A percentile compares a stretch with the other conserved stretches of the same genome.
These are phyloP conservation scores for Pteromalus puparum DNA, from an alignment of 1,140 invertebrate genomes.

Conservation along the genomic window DNA sequence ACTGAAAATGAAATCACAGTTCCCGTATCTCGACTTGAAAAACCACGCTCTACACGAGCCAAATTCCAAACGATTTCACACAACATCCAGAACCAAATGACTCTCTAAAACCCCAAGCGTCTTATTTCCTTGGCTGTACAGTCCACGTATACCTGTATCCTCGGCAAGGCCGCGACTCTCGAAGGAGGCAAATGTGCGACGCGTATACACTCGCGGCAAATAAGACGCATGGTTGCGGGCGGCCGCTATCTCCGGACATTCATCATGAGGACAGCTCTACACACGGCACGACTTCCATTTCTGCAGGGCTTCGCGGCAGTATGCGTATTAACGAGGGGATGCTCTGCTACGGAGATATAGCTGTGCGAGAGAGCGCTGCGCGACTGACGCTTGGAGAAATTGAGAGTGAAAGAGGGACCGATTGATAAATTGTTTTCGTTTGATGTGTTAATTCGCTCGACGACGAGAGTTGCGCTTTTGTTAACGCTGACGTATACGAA, in stretches of 20 bases:
- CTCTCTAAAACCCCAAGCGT: too few species aligned
- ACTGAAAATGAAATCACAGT: too few species aligned
- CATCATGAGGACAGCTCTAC: slow-evolving; percentile 67
- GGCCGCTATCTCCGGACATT: slow-evolving; percentile 66
- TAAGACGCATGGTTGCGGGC: slow-evolving; percentile 65
- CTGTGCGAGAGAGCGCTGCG: too few species aligned
- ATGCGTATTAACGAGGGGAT: slow-evolving; percentile 61
- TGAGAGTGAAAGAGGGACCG: slow-evolving; percentile 49
- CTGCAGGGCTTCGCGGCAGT: slow-evolving; percentile 31
- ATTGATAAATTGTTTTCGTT: slow-evolving; percentile 16
- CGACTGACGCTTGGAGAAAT: slow-evolving; percentile 48
- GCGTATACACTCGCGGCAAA: slow-evolving; percentile 55
- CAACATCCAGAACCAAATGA: too few species aligned
- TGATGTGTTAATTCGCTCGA: background rate
- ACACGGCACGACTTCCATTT: slow-evolving; percentile 58
- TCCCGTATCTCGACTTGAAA: too few species aligned
- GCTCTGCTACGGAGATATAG: background rate
- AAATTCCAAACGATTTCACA: too few species aligned
- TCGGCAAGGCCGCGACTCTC: too few species aligned
- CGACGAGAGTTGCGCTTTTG: too few species aligned
- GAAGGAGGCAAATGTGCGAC: background rate
- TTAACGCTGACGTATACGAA: too few species aligned
- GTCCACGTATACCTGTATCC: too few species aligned
- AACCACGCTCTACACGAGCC: too few species aligned
- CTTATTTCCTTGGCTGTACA: too few species aligned